phyloP scores from a whole-genome alignment of 2,888 invertebrate species.

The Archips crataeganus region DNA sequence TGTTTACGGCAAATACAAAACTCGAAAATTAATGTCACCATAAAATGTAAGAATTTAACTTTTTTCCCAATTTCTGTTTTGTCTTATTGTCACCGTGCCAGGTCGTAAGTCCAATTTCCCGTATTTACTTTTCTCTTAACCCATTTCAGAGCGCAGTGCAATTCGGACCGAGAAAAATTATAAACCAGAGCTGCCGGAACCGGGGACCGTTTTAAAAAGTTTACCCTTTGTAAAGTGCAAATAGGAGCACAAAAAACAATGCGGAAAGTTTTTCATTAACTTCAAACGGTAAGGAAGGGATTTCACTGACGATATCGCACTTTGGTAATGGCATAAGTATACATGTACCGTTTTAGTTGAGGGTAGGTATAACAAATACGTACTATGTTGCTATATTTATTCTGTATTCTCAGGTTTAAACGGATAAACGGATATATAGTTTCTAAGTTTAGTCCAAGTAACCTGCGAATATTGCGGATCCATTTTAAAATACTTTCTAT shows the following conservation, averaged over 20 bases:
- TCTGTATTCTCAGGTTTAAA: no score
- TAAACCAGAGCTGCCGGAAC: slow-evolving; percentile 31
- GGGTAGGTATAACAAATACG: neutral
- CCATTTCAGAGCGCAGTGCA: neutral
- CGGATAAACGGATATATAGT: no score
- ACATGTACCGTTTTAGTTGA: neutral
- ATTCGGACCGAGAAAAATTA: slow-evolving; percentile 6
- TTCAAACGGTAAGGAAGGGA: neutral
- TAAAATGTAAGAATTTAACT: neutral
- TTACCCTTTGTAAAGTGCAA: slow-evolving; percentile 23
- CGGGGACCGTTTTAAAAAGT: slow-evolving; percentile 30
- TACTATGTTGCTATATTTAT: neutral
- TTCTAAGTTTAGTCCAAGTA: no score
- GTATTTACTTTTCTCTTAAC: slow-evolving; percentile 17
- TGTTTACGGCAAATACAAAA: neutral
- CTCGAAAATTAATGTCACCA: neutral
- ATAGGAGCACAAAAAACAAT: slow-evolving; percentile 4
- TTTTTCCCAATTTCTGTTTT: slow-evolving; percentile 4
- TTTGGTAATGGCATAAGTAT: slow-evolving; percentile 10
- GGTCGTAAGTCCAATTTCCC: slow-evolving; percentile 12
- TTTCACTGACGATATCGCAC: neutral
- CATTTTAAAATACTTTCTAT: no score
- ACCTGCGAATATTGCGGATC: no score
- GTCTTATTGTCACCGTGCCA: slow-evolving; percentile 7
- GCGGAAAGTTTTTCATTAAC: slow-evolving; percentile 11